A percentile compares a stretch with the other conserved stretches of the same genome.
Evolutionary conservation across 2,797 vertebrate genomes (phyloP).

Genomic region (Acanthiza pusilla): DNA sequence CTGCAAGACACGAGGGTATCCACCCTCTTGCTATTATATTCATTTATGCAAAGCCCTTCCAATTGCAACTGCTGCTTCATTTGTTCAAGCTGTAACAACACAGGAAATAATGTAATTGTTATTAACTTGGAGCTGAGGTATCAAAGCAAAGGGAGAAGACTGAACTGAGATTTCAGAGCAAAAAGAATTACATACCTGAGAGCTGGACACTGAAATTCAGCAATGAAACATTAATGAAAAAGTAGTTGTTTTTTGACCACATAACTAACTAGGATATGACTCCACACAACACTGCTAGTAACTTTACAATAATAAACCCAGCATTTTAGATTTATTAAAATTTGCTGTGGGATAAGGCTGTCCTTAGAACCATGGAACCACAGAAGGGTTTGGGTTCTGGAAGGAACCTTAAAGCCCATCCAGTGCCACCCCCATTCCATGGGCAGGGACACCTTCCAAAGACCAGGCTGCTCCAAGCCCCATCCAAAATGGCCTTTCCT

Average conservation of each 20-base stretch:
- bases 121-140: neutral
- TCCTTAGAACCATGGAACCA: too few relatives aligned
- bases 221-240: neutral
- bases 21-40: neutral
- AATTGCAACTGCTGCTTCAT: neutral
- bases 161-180: neutral
- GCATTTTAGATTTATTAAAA: neutral
- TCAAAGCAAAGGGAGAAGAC: neutral
- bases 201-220: neutral
- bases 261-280: fast-evolving
- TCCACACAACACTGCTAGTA: neutral
- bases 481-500: neutral
- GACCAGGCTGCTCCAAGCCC: neutral
- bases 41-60: neutral
- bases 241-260: neutral
- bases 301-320: neutral
- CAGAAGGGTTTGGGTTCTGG: neutral
- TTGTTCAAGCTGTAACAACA: neutral
- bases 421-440: neutral
- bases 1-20: neutral
- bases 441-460: neutral
- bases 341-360: neutral
- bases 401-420: neutral
- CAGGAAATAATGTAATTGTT: neutral
- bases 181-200: neutral